Evolutionary conservation across 2,888 invertebrate genomes (phyloP), one percentile per base, ranked within the genome.

Genomic region (Drosophila leonis): DNA sequence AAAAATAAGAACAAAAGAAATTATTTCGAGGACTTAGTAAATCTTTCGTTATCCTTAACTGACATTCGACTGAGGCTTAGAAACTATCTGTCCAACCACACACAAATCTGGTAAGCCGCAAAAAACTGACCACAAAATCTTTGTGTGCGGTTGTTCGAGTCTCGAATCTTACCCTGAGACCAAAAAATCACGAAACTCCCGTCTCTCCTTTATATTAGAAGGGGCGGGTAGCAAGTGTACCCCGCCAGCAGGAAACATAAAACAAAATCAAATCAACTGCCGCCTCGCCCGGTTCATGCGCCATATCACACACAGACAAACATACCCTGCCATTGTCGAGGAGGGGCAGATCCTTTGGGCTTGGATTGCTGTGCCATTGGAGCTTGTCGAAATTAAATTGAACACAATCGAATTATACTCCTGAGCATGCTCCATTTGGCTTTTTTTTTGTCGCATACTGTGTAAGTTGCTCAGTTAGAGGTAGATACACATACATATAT

Each of bases 371-470:
- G 65, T 73, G 76, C 90, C 88, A 92, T 84, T 88, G 92, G 91
- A 92, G 92, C 92, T 92, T 92, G 92, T 92, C 92, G 90, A 92
- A 92, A 92, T 92, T 92, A 92, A 92, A 92, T 92, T 92, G 92
- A 91, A 92, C 92, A 91, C 92, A 92, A 92, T 92, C 92, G 90
- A 92, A 92, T 92, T 92, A 92, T 90, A 80, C 88, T 84, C 72
- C 83, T 69, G 69, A 86, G 85, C 77, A 83, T 85, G 91, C 88
- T 90, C 82, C 83, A 89, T 90, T 91, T 86, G 79, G 60, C 70
- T 72, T 75, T 56, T 75, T 69, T 65, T 65, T 55, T 52, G 8
- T 68, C 63, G 12, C 13, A 75, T 77, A 82, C 77, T 61, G 69
- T 75, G 41, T 44, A 57, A 7, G 6, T 7, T 20, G 42, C 0